Conservation (phyloP, 1,140 invertebrate genomes). For the Drosophila saltans region DNA sequence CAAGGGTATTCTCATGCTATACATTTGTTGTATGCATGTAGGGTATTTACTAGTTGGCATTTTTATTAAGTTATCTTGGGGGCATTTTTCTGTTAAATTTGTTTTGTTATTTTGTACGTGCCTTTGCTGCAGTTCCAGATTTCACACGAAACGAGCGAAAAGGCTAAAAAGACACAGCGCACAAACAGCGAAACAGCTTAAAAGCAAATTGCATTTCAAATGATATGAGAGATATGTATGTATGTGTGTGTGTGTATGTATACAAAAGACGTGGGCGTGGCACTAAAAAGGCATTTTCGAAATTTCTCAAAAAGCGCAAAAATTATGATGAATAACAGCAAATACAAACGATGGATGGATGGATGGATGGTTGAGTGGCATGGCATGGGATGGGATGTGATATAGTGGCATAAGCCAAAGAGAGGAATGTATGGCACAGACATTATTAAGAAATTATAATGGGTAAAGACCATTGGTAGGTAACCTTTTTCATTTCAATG, state of each 20-base stretch:
- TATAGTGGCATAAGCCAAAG: too few relatives aligned
- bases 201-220: slow-evolving; percentile 40
- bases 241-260: slow-evolving; percentile 17
- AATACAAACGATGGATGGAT: slow-evolving; percentile 1
- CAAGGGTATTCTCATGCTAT: too few relatives aligned
- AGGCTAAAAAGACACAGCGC: slow-evolving; percentile 26
- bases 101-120: slow-evolving; percentile 60
- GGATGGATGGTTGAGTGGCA: not conserved
- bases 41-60: not conserved
- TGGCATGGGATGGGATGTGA: not conserved
- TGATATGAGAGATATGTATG: slow-evolving; percentile 5
- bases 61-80: not conserved
- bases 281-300: slow-evolving; percentile 19
- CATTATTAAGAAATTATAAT: too few relatives aligned
- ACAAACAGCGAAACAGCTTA: slow-evolving; percentile 24
- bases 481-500: too few relatives aligned
- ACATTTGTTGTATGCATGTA: not conserved
- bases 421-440: too few relatives aligned
- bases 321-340: slow-evolving; percentile 15
- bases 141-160: slow-evolving; percentile 63
- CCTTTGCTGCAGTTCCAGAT: slow-evolving; percentile 56
- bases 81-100: slow-evolving; percentile 7
- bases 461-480: too few relatives aligned
- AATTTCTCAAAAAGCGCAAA: slow-evolving; percentile 10
- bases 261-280: slow-evolving; percentile 10